Percentiles rank a stretch among this genome's conserved stretches.
phyloP scores from a whole-genome alignment of 2,888 invertebrate genomes.

The Stratiomys singularior region DNA sequence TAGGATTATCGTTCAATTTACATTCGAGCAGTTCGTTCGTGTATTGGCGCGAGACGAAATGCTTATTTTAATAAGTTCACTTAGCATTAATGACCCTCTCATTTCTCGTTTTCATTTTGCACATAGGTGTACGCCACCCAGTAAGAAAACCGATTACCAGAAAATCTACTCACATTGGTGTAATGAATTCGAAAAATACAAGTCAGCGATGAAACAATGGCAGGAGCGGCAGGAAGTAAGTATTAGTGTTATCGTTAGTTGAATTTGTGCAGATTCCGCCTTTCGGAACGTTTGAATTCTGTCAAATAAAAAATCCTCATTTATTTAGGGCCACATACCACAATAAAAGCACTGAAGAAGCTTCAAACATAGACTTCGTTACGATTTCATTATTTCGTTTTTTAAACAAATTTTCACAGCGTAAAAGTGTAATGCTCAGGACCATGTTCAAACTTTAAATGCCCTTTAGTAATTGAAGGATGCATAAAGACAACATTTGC shows the following conservation, averaged over 20 bases:
- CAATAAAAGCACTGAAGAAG: too few species aligned
- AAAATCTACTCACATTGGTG: slow-evolving; percentile 98
- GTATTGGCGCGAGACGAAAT: slow-evolving; percentile 21
- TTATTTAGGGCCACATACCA: too few species aligned
- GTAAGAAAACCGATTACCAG: slow-evolving; percentile 91
- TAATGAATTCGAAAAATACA: slow-evolving; percentile 97
- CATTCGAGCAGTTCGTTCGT: background rate
- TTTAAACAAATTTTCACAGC: too few species aligned
- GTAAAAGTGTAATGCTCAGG: too few species aligned
- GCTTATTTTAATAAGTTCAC: slow-evolving; percentile 42
- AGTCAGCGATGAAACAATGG: slow-evolving; percentile 95
- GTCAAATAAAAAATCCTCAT: too few species aligned
- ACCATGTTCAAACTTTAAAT: too few species aligned
- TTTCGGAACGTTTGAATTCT: too few species aligned
- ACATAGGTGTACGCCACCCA: slow-evolving; percentile 82
- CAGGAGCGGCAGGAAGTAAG: slow-evolving; percentile 91
- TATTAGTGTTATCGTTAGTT: slow-evolving; percentile 51
- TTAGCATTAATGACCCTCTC: slow-evolving; percentile 13
- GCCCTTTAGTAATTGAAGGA: too few species aligned
- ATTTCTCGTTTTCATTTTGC: slow-evolving; percentile 28
- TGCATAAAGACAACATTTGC: too few species aligned
- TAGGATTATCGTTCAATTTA: slow-evolving; percentile 50
- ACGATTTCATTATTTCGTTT: too few species aligned
- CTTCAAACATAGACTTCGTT: too few species aligned
- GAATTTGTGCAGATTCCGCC: too few species aligned